Base-by-base conservation (phyloP, 2,113 vertebrate genomes). In the Calidris pugnax region DNA sequence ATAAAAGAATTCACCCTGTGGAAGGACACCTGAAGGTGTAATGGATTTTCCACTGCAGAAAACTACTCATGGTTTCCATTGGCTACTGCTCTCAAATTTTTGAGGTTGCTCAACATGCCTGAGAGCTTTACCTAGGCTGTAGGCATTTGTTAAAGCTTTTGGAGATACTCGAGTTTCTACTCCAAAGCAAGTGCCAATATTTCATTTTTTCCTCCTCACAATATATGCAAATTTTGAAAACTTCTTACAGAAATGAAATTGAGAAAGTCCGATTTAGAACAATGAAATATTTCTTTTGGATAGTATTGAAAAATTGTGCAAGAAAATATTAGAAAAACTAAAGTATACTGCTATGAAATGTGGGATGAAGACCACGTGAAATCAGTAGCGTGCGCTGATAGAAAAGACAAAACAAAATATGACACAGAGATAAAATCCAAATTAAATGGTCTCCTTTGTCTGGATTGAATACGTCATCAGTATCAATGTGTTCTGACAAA, bases 361-460 rank as follows among this genome's bases (percentile, higher is more conserved):
- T 10, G 21, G 17, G 23, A 71, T 76, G 57, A 55, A 90, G 57
- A 92, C 22, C n/a, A 90, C 56, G 55, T 35, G 86, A 92, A 78
- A 43, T 72, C 51, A 14, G 73, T 81, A 95, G 69, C 47, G 57
- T 33, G 50, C 67, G 59, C 47, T 91, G 83, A 88, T 20, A 88
- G 63, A 92, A 94, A 93, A 94, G 50, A 21, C 47, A 88, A 94
- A 88, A 9, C 41, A 89, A 64, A 96, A 77, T 62, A 55, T 26
- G 47, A 73, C 47, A 63, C 51, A 87, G 63, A 69, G 43, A 89
- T 76, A 85, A 87, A 91, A 82, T 64, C 77, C 33, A n/a, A 84
- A 93, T n/a, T 8, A 84, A 93, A 76, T 79, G 35, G 22, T 76
- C 50, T 92, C 69, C n/a, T 92, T 88, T 95, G 82, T 95, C 86